Percentiles rank a stretch among this genome's conserved stretches.
These are phyloP conservation scores for Rotaria sp. DNA, from an alignment of 2,888 invertebrate species.

Conservation along the genomic window DNA sequence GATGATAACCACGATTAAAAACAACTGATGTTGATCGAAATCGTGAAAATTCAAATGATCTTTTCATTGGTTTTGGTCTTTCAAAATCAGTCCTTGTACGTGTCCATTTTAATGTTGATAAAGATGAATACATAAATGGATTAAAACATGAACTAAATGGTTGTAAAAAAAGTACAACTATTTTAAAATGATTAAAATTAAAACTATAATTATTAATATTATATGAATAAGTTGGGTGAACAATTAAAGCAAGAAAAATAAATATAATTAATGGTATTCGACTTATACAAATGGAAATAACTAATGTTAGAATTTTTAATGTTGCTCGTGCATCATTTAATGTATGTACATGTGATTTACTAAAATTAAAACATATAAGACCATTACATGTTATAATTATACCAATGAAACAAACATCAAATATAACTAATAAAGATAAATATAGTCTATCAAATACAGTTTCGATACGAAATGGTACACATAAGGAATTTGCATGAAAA, in stretches of 20 bases:
- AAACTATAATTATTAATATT: background rate
- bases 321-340: background rate
- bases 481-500: conserved; percentile 5
- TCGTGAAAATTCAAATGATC: background rate
- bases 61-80: background rate
- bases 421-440: background rate
- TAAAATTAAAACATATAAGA: conserved; percentile 16
- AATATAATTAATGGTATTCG: conserved; percentile 14
- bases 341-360: conserved; percentile 11
- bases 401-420: background rate
- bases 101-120: background rate
- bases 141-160: conserved; percentile 26
- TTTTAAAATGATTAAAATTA: background rate
- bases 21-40: background rate
- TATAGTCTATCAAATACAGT: background rate
- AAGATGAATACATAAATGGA: conserved; percentile 28
- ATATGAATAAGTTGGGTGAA: background rate
- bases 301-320: conserved; percentile 16
- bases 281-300: background rate
- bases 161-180: background rate
- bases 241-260: background rate
- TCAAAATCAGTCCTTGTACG: background rate
- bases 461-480: conserved; percentile 12
- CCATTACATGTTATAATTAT: conserved; percentile 5
- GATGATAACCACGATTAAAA: conserved; percentile 2